Percentiles rank a stretch among this genome's conserved stretches.
Evolutionary conservation across 1,140 invertebrate species (phyloP).

Genomic region (Aphelinus atriplicis): DNA sequence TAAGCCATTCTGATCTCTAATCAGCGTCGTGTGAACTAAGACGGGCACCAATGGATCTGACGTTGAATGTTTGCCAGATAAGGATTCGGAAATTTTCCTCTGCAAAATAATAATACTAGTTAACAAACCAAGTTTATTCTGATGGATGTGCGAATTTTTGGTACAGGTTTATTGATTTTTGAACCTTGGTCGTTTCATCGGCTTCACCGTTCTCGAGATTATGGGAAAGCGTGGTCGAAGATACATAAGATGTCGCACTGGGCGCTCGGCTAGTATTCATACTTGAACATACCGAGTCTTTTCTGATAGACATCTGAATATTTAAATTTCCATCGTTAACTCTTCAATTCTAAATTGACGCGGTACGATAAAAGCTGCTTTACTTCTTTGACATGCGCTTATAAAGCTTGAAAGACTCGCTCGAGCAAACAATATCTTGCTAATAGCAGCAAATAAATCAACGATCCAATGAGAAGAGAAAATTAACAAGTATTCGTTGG

Average conservation of each 20-base stretch:
- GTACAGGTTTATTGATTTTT: constrained; percentile 31
- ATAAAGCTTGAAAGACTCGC: constrained; percentile 19
- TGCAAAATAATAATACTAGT: constrained; percentile 46
- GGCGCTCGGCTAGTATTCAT: constrained; percentile 68
- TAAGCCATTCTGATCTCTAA: constrained; percentile 88
- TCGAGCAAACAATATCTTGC: constrained; percentile 6
- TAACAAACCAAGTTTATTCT: not conserved
- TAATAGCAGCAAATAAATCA: not conserved
- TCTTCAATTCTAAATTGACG: constrained; percentile 16
- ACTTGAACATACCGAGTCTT: constrained; percentile 67
- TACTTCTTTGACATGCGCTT: constrained; percentile 16
- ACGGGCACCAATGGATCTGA: constrained; percentile 61
- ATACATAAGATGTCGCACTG: constrained; percentile 67
- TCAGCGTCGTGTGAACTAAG: constrained; percentile 84
- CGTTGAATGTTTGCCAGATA: constrained; percentile 48
- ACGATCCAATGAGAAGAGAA: not conserved
- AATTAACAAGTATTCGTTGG: not conserved
- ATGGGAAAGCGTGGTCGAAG: constrained; percentile 62
- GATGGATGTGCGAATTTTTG: constrained; percentile 7
- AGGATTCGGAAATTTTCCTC: constrained; percentile 62
- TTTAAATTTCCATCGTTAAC: constrained; percentile 37
- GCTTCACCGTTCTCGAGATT: constrained; percentile 64
- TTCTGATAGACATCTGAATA: constrained; percentile 51
- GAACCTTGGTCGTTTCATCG: constrained; percentile 60
- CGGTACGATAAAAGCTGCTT: constrained; percentile 26